Conservation (phyloP, 92 coral and sea anemone species). For the Diadumene lineata region DNA sequence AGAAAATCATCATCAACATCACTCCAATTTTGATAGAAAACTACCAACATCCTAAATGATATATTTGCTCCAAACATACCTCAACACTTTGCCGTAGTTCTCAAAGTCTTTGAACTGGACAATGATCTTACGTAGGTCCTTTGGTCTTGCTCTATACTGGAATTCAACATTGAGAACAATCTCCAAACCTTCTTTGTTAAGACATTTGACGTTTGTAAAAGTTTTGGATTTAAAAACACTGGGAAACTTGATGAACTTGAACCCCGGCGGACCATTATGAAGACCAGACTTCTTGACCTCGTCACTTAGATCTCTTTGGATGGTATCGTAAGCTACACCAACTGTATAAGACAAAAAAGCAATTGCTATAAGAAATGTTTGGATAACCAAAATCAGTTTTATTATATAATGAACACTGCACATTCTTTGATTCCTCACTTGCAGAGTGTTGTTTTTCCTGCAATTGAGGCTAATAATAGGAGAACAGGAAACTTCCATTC, state of each 20-base stretch:
- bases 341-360: slow-evolving; percentile 51
- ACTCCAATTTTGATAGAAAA: no score
- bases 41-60: not conserved
- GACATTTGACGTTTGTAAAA: slow-evolving; percentile 54
- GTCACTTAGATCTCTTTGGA: slow-evolving; percentile 56
- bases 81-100: slow-evolving; percentile 60
- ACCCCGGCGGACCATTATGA: slow-evolving; percentile 83
- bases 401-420: no score
- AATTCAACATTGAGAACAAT: slow-evolving; percentile 64
- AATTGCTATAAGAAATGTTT: no score
- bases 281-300: slow-evolving; percentile 75
- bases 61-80: slow-evolving; percentile 28
- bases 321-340: slow-evolving; percentile 66
- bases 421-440: no score
- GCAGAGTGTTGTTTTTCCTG: no score
- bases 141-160: slow-evolving; percentile 81
- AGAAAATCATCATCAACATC: no score
- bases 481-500: no score
- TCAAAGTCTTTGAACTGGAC: slow-evolving; percentile 63
- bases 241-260: slow-evolving; percentile 78
- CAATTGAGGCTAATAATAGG: no score
- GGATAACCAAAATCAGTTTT: no score
- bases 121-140: slow-evolving; percentile 55
- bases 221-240: slow-evolving; percentile 67
- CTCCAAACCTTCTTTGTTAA: slow-evolving; percentile 79